Percentiles rank a stretch among this genome's conserved stretches.
Conservation (phyloP, 2,888 invertebrate genomes). For the Cataglyphis albicans region DNA sequence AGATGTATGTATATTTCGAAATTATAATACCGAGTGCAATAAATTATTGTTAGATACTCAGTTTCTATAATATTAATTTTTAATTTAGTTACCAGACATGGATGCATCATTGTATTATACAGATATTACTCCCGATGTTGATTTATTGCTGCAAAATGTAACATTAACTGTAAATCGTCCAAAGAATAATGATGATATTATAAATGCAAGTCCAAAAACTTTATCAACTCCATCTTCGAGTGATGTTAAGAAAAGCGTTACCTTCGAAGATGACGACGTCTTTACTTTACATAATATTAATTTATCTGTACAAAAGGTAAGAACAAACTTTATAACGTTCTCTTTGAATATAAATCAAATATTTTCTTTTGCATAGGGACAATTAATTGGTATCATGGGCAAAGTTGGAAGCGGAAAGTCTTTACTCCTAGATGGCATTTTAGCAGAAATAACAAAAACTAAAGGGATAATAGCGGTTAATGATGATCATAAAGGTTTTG, state of each 20-base stretch:
- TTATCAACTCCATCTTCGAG: slow-evolving; percentile 59
- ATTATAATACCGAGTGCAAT: not conserved
- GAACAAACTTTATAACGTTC: slow-evolving; percentile 74
- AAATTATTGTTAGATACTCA: not conserved
- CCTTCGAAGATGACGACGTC: slow-evolving; percentile 76
- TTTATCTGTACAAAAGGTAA: slow-evolving; percentile 86
- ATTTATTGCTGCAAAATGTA: slow-evolving; percentile 78
- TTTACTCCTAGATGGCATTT: slow-evolving; percentile 93
- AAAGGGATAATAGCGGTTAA: slow-evolving; percentile 90
- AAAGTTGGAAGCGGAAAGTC: slow-evolving; percentile 97
- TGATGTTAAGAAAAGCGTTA: slow-evolving; percentile 71
- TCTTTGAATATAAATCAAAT: not conserved
- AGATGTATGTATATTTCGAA: slow-evolving; percentile 87
- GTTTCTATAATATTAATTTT: slow-evolving; percentile 67
- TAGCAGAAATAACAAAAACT: slow-evolving; percentile 93
- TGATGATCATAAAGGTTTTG: slow-evolving; percentile 92
- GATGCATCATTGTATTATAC: slow-evolving; percentile 89
- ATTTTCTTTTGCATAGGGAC: slow-evolving; percentile 87
- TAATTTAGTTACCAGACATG: slow-evolving; percentile 88
- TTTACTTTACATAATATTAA: slow-evolving; percentile 85
- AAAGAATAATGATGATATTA: slow-evolving; percentile 43
- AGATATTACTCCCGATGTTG: slow-evolving; percentile 76
- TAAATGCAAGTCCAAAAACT: slow-evolving; percentile 44
- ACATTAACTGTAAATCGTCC: slow-evolving; percentile 71
- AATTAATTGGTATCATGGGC: slow-evolving; percentile 95